These are phyloP conservation scores for Sebastes minor DNA, from an alignment of 2,797 vertebrate species.

Conservation along the genomic window DNA sequence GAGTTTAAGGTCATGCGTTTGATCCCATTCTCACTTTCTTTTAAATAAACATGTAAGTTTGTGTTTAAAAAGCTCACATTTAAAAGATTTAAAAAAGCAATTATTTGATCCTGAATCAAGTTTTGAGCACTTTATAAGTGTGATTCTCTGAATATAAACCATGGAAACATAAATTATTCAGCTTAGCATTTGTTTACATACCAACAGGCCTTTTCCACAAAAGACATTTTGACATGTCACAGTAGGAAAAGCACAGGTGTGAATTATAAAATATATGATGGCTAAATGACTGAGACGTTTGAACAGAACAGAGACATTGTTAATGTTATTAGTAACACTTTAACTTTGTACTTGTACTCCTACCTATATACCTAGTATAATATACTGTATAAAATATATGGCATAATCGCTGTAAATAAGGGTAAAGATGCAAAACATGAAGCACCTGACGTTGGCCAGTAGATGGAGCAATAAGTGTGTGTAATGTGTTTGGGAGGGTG, in stretches of 20 bases:
- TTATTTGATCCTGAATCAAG: background rate
- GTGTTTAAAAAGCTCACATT: background rate
- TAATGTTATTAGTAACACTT: too few species aligned
- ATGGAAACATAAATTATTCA: background rate
- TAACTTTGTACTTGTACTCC: background rate
- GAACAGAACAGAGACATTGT: too few species aligned
- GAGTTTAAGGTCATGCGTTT: background rate
- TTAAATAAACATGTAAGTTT: background rate
- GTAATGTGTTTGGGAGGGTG: background rate
- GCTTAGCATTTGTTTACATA: background rate
- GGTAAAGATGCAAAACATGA: background rate
- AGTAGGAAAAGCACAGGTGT: too few species aligned
- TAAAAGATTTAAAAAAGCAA: background rate
- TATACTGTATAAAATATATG: too few species aligned
- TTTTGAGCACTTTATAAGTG: background rate
- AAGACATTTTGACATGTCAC: too few species aligned
- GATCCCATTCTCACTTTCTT: background rate
- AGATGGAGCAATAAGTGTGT: conserved; percentile 59
- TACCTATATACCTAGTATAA: background rate
- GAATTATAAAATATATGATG: background rate
- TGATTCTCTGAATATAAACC: background rate
- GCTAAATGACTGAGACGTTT: background rate
- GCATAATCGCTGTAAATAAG: background rate
- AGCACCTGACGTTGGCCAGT: conserved; percentile 35
- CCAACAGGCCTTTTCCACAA: background rate